Evolutionary conservation across 2,113 vertebrate genomes (phyloP), one percentile per base, ranked within the genome.

Genomic region (Diphyllodes magnificus): DNA sequence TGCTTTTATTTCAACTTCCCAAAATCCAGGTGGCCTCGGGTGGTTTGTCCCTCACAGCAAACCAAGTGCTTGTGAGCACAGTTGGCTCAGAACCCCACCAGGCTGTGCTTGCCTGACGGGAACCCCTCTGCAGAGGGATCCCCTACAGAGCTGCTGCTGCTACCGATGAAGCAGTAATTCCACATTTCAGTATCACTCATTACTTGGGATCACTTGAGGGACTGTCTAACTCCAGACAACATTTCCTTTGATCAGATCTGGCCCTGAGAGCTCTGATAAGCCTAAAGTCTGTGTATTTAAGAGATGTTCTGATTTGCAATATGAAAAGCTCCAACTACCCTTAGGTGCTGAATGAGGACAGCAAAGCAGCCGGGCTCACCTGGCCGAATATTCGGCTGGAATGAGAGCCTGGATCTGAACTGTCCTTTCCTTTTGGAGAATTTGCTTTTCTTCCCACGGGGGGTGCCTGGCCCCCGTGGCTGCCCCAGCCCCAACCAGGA

Each of bases 241-340:
- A 57, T 33, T 82, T 57, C 31, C 45, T 76, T 18, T 57, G 25
- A 30, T 19, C 70, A 54, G 16, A 66, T 90, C 54, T 88, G 49
- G 69, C 42, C 28, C 50, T 7, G 28, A 73, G 65, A 42, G 9
- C 51, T 51, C 44, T 42, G n/a, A 49, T 9, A 42, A 73, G 8
- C 27, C 30, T 2, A 13, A 81, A 61, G 19, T 7, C 2, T 2
- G 2, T 5, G 18, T 23, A 53, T 20, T 59, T 69, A 56, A 82
- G 30, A 75, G 50, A 30, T 30, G 33, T 35, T 73, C 42, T 0
- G 1, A 73, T 31, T 21, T 4, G 10, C 0, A 2, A 27, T 13
- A 31, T 11, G 45, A 64, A 77, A 61, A 75, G 24, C 15, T 33
- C 51, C 28, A 30, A 3, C 23, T 20, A 21, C 47, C 11, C 42